phyloP scores from a whole-genome alignment of 2,888 invertebrate species.

The Disparrhopalites patrizii region DNA sequence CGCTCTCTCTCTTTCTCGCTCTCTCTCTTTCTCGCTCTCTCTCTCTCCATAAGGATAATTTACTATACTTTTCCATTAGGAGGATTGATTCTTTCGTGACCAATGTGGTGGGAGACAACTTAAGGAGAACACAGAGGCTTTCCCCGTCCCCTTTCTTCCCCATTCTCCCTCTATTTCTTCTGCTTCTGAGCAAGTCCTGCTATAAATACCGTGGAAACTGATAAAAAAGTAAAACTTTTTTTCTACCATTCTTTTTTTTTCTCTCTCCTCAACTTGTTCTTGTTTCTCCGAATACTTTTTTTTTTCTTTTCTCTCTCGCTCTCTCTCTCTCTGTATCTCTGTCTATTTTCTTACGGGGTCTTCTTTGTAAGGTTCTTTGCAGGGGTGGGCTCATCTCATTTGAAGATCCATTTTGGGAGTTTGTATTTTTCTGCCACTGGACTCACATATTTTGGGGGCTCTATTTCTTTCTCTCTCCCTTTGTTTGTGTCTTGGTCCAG shows the following conservation, averaged over 20 bases:
- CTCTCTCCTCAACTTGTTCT: too few relatives aligned
- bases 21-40: too few relatives aligned
- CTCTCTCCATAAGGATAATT: slow-evolving; percentile 46
- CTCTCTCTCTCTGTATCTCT: not conserved
- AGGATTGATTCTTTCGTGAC: slow-evolving; percentile 49
- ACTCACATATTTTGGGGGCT: too few relatives aligned
- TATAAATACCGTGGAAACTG: slow-evolving; percentile 1
- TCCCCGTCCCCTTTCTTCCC: not conserved
- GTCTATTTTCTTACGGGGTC: too few relatives aligned
- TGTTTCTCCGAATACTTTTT: too few relatives aligned
- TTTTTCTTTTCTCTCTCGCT: not conserved
- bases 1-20: too few relatives aligned
- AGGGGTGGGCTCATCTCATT: too few relatives aligned
- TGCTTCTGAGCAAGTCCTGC: not conserved
- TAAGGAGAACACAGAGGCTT: slow-evolving; percentile 26
- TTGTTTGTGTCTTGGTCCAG: too few relatives aligned
- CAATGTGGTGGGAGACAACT: slow-evolving; percentile 37
- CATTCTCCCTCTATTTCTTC: slow-evolving; percentile 2
- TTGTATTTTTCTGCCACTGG: too few relatives aligned
- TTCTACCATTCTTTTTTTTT: not conserved
- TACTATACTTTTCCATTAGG: slow-evolving; percentile 49
- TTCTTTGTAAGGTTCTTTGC: too few relatives aligned
- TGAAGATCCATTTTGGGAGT: too few relatives aligned
- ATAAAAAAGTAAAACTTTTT: slow-evolving; percentile 6
- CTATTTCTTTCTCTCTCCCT: too few relatives aligned